Conservation (phyloP, 2,888 invertebrate species). For the Andrena bucephala region DNA sequence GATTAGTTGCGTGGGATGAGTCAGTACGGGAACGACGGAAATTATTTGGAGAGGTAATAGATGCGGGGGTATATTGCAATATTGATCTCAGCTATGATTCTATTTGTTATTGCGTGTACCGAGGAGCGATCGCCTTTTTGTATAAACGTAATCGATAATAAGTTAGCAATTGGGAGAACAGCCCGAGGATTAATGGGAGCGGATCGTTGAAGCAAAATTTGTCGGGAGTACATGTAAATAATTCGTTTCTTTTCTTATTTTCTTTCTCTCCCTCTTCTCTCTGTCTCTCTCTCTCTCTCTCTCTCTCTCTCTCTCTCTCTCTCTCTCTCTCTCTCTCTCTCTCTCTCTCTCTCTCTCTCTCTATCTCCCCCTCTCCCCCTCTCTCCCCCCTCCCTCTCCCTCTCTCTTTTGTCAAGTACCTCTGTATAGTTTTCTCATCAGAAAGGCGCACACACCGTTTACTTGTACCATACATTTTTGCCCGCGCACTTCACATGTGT, state of each 20-base stretch:
- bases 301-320: not conserved
- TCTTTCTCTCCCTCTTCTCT: conserved; percentile 4
- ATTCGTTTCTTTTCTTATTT: conserved; percentile 46
- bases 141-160: conserved; percentile 46
- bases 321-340: not conserved
- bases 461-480: conserved; percentile 63
- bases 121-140: conserved; percentile 53
- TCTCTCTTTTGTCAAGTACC: conserved; percentile 20
- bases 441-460: conserved; percentile 56
- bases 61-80: conserved; percentile 52
- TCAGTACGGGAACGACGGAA: conserved; percentile 33
- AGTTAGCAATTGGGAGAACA: conserved; percentile 28
- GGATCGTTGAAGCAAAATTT: conserved; percentile 64
- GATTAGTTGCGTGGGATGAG: conserved; percentile 40
- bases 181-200: conserved; percentile 18
- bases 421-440: conserved; percentile 57
- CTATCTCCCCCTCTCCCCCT: not conserved
- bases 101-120: conserved; percentile 62
- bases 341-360: not conserved
- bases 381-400: not conserved
- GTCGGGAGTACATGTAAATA: conserved; percentile 63
- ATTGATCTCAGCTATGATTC: conserved; percentile 56
- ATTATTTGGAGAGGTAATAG: conserved; percentile 38
- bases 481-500: conserved; percentile 59
- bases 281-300: not conserved